Base-by-base conservation (phyloP, 2,888 invertebrate genomes). In the Ypsolopha sequella region DNA sequence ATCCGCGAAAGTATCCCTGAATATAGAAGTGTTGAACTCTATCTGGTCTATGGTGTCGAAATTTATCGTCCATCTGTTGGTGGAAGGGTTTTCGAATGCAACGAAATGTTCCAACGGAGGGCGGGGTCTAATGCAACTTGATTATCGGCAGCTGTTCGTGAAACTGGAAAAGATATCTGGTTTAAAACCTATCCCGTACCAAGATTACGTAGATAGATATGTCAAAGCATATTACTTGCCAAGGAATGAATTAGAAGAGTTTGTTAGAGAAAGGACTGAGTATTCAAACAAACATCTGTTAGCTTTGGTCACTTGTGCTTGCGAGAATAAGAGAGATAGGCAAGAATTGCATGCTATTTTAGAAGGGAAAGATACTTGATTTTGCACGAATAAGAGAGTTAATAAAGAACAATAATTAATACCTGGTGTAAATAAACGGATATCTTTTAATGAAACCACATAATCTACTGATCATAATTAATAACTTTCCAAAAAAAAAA, bases 161-260 rank as follows among this genome's bases (percentile, higher is more conserved):
- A 97, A 98, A 70, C 87, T 96, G 50, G 97, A 98, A 75, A 92
- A 93, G 65, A 91, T 98, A 51, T 93, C 96, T 0, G 90, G 91
- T 0, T 70, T 96, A 7, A 92, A 92, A 66, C 97, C 97, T 2
- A 88, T 96, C 11, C 96, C 98, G 0, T 94, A 95, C 65, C 91
- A 93, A 57, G 93, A 95, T 52, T 96, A 95, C 65, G 98, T 99
- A 0, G 98, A 99, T 77, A 90, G 91, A 51, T 99, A 97, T 69
- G 95, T 99, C 0, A 99, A 99, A 73, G 98, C 98, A 0, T 99
- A 94, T 73, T 99, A 99, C 82, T 88, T 97, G 59, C 95, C 97
- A 0, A 93, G 97, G 63, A 90, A 90, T 54, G 93, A 92, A 51
- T 86, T 99, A 41, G 97, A 98, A 70, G 91, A 92, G 48, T 99